These are phyloP conservation scores for Vanessa atalanta DNA, from an alignment of 1,140 invertebrate species.

Conservation along the genomic window DNA sequence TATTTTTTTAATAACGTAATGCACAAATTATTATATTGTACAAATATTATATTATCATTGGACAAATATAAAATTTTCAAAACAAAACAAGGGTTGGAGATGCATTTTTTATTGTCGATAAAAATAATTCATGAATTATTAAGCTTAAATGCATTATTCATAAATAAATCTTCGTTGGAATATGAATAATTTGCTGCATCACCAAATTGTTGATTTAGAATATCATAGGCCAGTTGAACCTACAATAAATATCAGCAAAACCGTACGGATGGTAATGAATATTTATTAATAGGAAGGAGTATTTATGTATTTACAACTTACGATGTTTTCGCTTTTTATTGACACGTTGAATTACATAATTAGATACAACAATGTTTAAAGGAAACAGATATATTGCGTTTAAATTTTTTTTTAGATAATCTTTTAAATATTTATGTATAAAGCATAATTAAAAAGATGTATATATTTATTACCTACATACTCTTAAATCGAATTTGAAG, in stretches of 20 bases:
- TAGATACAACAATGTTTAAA: too few species aligned
- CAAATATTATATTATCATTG: too few species aligned
- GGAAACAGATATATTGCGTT: too few species aligned
- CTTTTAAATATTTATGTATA: too few species aligned
- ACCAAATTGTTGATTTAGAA: neutral
- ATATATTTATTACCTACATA: too few species aligned
- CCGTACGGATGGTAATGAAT: neutral
- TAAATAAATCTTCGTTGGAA: slow-evolving; percentile 15
- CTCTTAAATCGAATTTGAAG: too few species aligned
- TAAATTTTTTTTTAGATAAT: too few species aligned
- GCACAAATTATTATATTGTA: too few species aligned
- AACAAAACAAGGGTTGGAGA: slow-evolving; percentile 1
- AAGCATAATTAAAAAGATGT: too few species aligned
- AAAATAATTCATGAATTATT: slow-evolving; percentile 14
- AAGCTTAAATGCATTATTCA: slow-evolving; percentile 18
- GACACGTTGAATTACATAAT: too few species aligned
- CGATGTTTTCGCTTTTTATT: too few species aligned
- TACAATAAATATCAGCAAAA: neutral
- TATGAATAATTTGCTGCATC: slow-evolving; percentile 13
- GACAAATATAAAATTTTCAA: neutral
- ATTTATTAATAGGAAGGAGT: neutral
- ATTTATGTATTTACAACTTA: neutral
- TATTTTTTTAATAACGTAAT: too few species aligned
- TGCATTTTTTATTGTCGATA: neutral
- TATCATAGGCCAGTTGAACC: neutral